phyloP scores from a whole-genome alignment of 1,140 invertebrate genomes.

The Tenebrio molitor region DNA sequence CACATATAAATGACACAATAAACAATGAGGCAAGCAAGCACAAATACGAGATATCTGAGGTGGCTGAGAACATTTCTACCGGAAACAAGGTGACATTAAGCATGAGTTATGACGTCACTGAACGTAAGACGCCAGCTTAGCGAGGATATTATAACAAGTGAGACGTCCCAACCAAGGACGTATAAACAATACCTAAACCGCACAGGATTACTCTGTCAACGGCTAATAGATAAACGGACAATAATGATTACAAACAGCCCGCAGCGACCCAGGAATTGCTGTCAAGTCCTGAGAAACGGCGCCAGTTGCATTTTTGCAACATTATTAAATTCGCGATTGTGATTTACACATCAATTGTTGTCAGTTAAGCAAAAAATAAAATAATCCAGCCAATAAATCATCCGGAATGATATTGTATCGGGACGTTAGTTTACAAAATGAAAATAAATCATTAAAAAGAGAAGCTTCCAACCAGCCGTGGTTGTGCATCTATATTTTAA shows the following conservation, averaged over 20 bases:
- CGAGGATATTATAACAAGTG: conserved; percentile 58
- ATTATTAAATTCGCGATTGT: conserved; percentile 18
- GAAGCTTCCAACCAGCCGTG: conserved; percentile 1
- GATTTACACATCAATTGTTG: not conserved
- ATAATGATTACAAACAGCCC: conserved; percentile 55
- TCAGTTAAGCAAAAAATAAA: conserved; percentile 12
- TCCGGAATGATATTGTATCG: conserved; percentile 7
- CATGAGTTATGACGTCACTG: conserved; percentile 59
- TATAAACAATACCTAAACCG: conserved; percentile 56
- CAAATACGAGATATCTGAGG: conserved; percentile 52
- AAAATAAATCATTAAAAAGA: conserved; percentile 37
- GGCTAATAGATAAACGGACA: conserved; percentile 56
- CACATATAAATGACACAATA: conserved; percentile 48
- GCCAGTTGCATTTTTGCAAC: conserved; percentile 4
- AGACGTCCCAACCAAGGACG: conserved; percentile 51
- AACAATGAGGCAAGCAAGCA: conserved; percentile 47
- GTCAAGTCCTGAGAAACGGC: not conserved
- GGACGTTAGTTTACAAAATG: conserved; percentile 24
- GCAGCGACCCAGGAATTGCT: not conserved
- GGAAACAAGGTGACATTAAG: conserved; percentile 57
- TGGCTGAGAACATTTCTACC: conserved; percentile 50
- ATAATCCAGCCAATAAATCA: conserved; percentile 7
- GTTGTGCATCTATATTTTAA: conserved; percentile 52
- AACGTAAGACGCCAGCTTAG: conserved; percentile 57
- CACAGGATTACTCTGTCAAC: conserved; percentile 55